Evolutionary conservation across 2,888 invertebrate genomes (phyloP).

Genomic region (Apeira syringaria): DNA sequence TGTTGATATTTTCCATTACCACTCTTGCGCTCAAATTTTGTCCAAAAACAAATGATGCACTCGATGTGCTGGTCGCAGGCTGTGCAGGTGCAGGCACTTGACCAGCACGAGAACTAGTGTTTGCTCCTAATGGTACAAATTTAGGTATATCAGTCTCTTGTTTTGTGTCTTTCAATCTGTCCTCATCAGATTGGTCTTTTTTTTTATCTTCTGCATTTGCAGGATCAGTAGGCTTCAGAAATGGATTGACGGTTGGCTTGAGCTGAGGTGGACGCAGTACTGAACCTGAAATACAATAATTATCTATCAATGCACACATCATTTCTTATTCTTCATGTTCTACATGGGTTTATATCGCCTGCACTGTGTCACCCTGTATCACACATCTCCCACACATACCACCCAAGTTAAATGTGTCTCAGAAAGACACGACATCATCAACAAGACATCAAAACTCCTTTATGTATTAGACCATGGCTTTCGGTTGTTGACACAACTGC

Average conservation of each 20-base stretch:
- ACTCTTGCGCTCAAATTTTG: slow-evolving; percentile 95
- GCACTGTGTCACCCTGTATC: too few relatives aligned
- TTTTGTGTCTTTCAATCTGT: slow-evolving; percentile 54
- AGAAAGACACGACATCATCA: too few relatives aligned
- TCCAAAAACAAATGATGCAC: slow-evolving; percentile 91
- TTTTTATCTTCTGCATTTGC: slow-evolving; percentile 41
- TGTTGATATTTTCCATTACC: slow-evolving; percentile 82
- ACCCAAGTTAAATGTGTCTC: too few relatives aligned
- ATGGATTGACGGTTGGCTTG: slow-evolving; percentile 67
- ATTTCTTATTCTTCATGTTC: too few relatives aligned
- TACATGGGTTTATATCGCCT: too few relatives aligned
- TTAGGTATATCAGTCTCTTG: slow-evolving; percentile 64
- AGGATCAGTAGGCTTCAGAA: slow-evolving; percentile 53
- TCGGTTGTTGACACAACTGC: too few relatives aligned
- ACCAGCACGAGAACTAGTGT: slow-evolving; percentile 53
- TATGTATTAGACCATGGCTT: too few relatives aligned
- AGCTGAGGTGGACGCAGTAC: slow-evolving; percentile 72
- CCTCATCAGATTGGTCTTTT: slow-evolving; percentile 46
- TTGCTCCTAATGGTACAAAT: slow-evolving; percentile 74
- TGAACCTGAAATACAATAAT: slow-evolving; percentile 51
- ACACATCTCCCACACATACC: too few relatives aligned
- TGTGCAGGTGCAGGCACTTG: slow-evolving; percentile 76
- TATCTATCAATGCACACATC: too few relatives aligned
- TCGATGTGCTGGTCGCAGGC: slow-evolving; percentile 66
- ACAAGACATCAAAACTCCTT: too few relatives aligned